Percentiles rank a stretch among this genome's conserved stretches.
phyloP scores from a whole-genome alignment of 2,797 vertebrate species.

The Karalla daura region DNA sequence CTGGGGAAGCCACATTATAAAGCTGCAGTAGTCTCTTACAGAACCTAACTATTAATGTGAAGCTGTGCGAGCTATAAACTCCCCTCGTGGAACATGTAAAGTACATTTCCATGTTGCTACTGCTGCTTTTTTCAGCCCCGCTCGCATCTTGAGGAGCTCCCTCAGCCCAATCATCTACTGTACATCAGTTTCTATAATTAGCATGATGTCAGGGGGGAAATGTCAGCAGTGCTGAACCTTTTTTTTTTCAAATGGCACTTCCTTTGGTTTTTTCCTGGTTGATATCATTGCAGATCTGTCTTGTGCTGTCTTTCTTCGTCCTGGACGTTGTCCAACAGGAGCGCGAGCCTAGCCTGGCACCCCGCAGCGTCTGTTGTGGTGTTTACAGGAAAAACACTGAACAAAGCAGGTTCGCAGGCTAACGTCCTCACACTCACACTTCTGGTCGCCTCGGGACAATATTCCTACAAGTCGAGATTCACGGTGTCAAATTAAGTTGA shows the following conservation, averaged over 20 bases:
- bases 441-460: slow-evolving; percentile 16
- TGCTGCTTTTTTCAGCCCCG: slow-evolving; percentile 5
- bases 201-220: neutral
- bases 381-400: slow-evolving; percentile 59
- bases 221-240: neutral
- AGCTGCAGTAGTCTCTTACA: slow-evolving; percentile 39
- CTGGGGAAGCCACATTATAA: slow-evolving; percentile 34
- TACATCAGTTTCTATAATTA: slow-evolving; percentile 40
- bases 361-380: slow-evolving; percentile 34
- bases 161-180: neutral
- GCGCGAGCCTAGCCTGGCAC: neutral
- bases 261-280: neutral
- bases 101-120: slow-evolving; percentile 41
- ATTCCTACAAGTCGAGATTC: slow-evolving; percentile 6
- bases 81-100: slow-evolving; percentile 19
- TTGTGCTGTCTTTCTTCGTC: slow-evolving; percentile 1
- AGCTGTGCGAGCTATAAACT: slow-evolving; percentile 29
- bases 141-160: neutral
- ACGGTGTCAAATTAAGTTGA: neutral
- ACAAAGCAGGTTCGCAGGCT: slow-evolving; percentile 37
- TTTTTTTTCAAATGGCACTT: slow-evolving; percentile 1
- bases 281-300: neutral
- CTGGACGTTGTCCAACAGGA: neutral
- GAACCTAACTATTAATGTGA: slow-evolving; percentile 51
- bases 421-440: slow-evolving; percentile 8